A percentile compares a stretch with the other conserved stretches of the same genome.
Conservation (phyloP, 2,113 vertebrate species). For the Hirundichthys speculiger region DNA sequence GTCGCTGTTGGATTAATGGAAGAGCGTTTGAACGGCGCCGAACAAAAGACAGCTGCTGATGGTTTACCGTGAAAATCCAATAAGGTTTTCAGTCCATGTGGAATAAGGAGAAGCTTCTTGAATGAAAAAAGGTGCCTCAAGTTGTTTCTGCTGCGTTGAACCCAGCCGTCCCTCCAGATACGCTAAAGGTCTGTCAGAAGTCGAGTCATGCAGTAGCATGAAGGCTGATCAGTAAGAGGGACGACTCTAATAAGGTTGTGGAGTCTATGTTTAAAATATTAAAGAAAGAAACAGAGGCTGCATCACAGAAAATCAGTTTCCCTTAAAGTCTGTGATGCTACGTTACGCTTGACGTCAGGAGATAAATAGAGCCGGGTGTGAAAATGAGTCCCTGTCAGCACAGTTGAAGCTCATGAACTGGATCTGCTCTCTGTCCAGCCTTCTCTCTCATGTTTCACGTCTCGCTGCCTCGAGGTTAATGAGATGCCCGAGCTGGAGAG, state of each 20-base stretch:
- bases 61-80: too few species aligned
- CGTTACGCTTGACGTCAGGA: conserved; percentile 6
- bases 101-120: not conserved
- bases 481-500: conserved; percentile 58
- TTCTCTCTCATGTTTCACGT: conserved; percentile 45
- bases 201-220: conserved; percentile 15
- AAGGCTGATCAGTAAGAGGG: conserved; percentile 17
- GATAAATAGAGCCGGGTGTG: conserved; percentile 35
- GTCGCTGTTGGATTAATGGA: too few species aligned
- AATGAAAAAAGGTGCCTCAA: too few species aligned
- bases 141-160: conserved; percentile 11
- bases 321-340: conserved; percentile 4
- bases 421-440: conserved; percentile 27
- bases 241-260: conserved; percentile 20
- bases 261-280: conserved; percentile 39
- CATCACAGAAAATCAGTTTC: conserved; percentile 25
- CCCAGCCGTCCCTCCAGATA: conserved; percentile 12
- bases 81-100: too few species aligned
- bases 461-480: conserved; percentile 65
- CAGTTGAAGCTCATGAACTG: conserved; percentile 45
- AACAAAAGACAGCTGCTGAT: too few species aligned
- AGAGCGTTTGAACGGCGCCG: too few species aligned
- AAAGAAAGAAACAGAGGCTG: too few species aligned
- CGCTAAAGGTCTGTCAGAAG: conserved; percentile 19
- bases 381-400: conserved; percentile 53